These are phyloP conservation scores for Macrochelys suwanniensis DNA, from an alignment of 2,797 vertebrate genomes.

Conservation along the genomic window DNA sequence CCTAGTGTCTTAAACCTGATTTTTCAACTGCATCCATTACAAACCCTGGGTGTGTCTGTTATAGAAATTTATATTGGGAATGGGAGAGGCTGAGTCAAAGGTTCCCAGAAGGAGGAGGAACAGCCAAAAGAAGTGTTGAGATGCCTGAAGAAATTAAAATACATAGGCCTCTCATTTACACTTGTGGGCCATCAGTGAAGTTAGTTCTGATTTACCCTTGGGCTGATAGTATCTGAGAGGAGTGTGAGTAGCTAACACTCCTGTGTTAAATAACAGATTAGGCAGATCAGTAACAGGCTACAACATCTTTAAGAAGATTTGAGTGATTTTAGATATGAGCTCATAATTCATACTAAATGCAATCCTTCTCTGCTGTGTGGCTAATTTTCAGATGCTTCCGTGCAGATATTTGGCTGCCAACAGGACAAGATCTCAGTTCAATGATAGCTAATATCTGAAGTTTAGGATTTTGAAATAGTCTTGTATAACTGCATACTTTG, in stretches of 20 bases:
- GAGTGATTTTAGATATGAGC: background rate
- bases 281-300: background rate
- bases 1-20: fast-evolving
- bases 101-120: background rate
- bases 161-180: background rate
- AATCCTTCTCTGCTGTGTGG: background rate
- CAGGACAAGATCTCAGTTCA: slow-evolving; percentile 23
- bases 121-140: background rate
- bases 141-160: background rate
- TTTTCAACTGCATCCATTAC: background rate
- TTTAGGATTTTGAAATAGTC: slow-evolving; percentile 40
- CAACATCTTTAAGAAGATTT: slow-evolving; percentile 24
- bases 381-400: background rate
- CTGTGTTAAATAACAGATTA: slow-evolving; percentile 30
- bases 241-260: background rate
- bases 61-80: background rate
- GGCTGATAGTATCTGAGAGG: background rate
- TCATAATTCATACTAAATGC: background rate
- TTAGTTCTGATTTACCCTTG: background rate
- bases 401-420: slow-evolving; percentile 18
- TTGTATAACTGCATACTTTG: slow-evolving; percentile 43
- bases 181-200: background rate
- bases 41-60: background rate
- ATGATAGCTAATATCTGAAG: slow-evolving; percentile 23
- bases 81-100: fast-evolving